Evolutionary conservation across 2,113 vertebrate species (phyloP).

Genomic region (Anseranas semipalmata): DNA sequence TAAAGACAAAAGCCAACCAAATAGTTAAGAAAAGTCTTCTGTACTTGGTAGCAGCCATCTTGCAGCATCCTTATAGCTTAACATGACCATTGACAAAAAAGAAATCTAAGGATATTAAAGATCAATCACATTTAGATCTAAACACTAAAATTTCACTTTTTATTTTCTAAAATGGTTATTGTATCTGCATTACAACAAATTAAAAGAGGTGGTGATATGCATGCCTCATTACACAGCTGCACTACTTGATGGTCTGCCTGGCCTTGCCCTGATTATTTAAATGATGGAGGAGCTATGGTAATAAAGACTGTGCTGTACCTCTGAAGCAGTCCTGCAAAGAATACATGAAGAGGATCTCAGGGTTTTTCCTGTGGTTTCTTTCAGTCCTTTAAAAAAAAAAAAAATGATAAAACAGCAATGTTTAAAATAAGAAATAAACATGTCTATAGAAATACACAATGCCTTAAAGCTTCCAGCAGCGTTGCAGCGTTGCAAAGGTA

Average conservation of each 20-base stretch:
- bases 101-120: background rate
- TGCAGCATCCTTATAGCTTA: background rate
- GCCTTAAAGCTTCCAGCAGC: background rate
- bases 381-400: background rate
- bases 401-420: background rate
- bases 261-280: constrained; percentile 9
- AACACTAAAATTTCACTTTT: background rate
- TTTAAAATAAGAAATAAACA: constrained; percentile 21
- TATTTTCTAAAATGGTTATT: background rate
- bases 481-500: background rate
- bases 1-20: background rate
- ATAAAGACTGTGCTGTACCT: background rate
- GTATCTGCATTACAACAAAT: background rate
- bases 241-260: background rate
- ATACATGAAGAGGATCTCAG: background rate
- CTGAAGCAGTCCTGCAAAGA: background rate
- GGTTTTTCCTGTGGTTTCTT: background rate
- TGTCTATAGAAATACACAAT: background rate
- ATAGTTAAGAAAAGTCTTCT: background rate
- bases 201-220: background rate
- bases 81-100: background rate
- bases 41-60: background rate
- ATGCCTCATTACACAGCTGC: background rate
- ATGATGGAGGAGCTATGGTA: background rate
- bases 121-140: background rate